Base-by-base conservation (phyloP, 2,797 vertebrate species). In the Iguana delicatissima region DNA sequence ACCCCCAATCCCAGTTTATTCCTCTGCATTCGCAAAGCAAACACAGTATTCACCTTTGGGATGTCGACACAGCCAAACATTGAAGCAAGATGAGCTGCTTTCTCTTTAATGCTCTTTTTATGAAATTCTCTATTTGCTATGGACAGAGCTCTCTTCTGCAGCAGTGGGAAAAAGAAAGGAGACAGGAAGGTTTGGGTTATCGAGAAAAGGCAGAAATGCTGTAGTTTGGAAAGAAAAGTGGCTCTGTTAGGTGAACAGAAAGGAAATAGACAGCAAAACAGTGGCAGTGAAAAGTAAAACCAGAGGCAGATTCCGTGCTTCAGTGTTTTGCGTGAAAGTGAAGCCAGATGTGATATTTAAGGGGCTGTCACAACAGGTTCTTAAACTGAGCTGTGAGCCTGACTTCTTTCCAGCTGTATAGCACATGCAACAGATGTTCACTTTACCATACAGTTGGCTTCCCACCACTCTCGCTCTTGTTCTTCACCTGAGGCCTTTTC, bases 91-190 rank as follows among this genome's bases (percentile, higher is more conserved):
- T 99, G 98, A 94, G 98, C 97, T 0, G 98, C 99, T 93, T 99
- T 99, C 95, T 99, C 99, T 97, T 99, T 99, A 96, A 99, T 98
- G 95, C 98, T 99, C 98, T 99, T 99, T 98, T 97, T 97, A 94
- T 98, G 98, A 98, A 99, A 99, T 93, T 99, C 99, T 97, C 99
- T 98, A 97, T 98, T 97, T 91, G 99, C 98, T 97, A 98, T 96
- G 88, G 97, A 98, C 96, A 99, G 98, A 96, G 98, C 98, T 97
- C 98, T 99, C 97, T 97, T 99, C 99, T 99, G 98, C 92, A 96
- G 92, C 93, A 95, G 91, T 69, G 96, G 92, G 57, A 90, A 94
- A 94, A 59, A 94, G 93, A 92, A 88, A 86, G 32, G 81, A 79
- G 92, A 74, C 77, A 5, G 92, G 76, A 85, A 90, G 50, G 92